Evolutionary conservation across 2,113 vertebrate species (phyloP).

Genomic region (Ramphastos sulfuratus): DNA sequence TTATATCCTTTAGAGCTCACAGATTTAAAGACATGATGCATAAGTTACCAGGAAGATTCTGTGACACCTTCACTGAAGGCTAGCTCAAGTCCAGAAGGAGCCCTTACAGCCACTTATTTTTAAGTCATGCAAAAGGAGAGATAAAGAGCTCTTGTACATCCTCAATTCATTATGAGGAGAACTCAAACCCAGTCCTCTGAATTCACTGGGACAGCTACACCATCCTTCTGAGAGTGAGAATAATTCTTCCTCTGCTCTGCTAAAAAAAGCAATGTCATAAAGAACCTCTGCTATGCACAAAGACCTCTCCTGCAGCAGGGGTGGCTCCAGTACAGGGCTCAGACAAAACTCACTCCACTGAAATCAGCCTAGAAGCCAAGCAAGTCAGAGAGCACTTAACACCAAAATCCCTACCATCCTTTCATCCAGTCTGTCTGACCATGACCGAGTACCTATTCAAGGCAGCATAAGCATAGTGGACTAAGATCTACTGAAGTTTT

Average conservation of each 20-base stretch:
- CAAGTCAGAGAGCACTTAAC: background rate
- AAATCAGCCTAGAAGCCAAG: background rate
- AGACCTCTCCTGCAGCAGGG: background rate
- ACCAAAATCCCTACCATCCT: background rate
- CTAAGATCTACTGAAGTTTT: background rate
- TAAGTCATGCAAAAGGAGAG: background rate
- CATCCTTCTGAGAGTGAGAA: background rate
- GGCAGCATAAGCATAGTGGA: accelerated
- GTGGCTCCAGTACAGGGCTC: background rate
- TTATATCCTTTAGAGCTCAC: background rate
- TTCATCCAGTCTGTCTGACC: background rate
- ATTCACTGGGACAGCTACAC: background rate
- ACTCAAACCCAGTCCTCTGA: background rate
- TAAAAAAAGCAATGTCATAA: background rate
- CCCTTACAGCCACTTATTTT: background rate
- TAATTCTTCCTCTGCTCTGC: background rate
- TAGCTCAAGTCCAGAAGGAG: background rate
- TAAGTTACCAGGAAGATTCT: background rate
- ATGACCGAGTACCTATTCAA: background rate
- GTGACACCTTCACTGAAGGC: background rate
- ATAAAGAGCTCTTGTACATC: background rate
- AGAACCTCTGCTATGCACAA: background rate
- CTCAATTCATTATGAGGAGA: background rate
- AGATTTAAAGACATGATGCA: background rate
- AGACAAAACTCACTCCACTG: background rate